Percentiles rank a stretch among this genome's conserved stretches.
Conservation (phyloP, 2,888 invertebrate species). For the Eulithis prunata region DNA sequence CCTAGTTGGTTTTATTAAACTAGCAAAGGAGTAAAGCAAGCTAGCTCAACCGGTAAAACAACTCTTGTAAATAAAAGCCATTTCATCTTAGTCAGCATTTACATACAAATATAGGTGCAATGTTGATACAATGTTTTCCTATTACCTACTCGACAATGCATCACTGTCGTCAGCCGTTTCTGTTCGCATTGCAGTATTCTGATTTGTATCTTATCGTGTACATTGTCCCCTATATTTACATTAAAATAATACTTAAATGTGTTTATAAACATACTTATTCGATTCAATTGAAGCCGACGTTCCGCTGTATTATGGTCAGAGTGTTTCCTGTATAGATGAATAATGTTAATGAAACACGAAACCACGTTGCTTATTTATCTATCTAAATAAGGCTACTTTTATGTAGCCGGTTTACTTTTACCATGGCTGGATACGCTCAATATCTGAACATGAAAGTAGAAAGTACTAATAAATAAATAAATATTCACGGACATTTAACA, state of each 20-base stretch:
- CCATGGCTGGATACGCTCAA: slow-evolving; percentile 6
- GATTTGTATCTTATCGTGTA: slow-evolving; percentile 24
- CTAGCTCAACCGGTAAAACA: slow-evolving; percentile 28
- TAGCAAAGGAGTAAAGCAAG: slow-evolving; percentile 33
- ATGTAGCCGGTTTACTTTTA: slow-evolving; percentile 14
- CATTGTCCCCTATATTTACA: slow-evolving; percentile 27
- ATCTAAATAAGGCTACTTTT: slow-evolving; percentile 31
- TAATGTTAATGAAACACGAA: slow-evolving; percentile 39
- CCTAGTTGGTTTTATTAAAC: slow-evolving; percentile 30
- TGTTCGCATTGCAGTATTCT: slow-evolving; percentile 29
- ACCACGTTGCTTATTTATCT: slow-evolving; percentile 37
- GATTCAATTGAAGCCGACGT: slow-evolving; percentile 41
- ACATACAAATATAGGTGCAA: slow-evolving; percentile 1
- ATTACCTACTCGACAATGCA: slow-evolving; percentile 26
- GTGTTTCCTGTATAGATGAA: slow-evolving; percentile 40
- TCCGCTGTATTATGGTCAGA: slow-evolving; percentile 36
- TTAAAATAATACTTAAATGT: slow-evolving; percentile 22
- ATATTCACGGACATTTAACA: too few relatives aligned
- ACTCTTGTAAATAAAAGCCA: background rate
- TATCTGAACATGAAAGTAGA: slow-evolving; percentile 9
- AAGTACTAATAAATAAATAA: too few relatives aligned
- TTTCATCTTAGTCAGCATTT: slow-evolving; percentile 4
- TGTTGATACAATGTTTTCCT: slow-evolving; percentile 13
- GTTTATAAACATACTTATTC: slow-evolving; percentile 26
- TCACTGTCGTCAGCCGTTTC: slow-evolving; percentile 26